phyloP scores from a whole-genome alignment of 1,140 invertebrate species.

The Yoshiicerus persimilis region DNA sequence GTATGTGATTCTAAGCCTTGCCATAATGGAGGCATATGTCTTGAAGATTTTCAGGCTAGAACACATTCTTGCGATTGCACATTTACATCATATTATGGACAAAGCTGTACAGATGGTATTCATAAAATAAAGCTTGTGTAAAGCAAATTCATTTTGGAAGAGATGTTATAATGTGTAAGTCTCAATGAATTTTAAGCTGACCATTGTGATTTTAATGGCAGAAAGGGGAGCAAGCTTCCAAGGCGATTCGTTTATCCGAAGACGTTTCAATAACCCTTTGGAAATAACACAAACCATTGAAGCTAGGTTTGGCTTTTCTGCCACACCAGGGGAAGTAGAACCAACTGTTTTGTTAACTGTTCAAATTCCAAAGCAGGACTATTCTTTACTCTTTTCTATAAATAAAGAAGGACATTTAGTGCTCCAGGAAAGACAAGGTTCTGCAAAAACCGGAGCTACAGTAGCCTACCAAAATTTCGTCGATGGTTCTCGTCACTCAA shows the following conservation, averaged over 20 bases:
- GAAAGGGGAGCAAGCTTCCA: slow-evolving; percentile 86
- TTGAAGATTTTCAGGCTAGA: slow-evolving; percentile 83
- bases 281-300: slow-evolving; percentile 69
- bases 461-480: slow-evolving; percentile 75
- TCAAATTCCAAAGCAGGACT: slow-evolving; percentile 66
- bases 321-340: slow-evolving; percentile 37
- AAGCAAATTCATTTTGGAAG: no score
- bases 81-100: slow-evolving; percentile 82
- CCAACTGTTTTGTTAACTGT: slow-evolving; percentile 47
- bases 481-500: slow-evolving; percentile 78
- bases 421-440: slow-evolving; percentile 80
- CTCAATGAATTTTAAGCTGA: background rate
- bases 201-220: slow-evolving; percentile 47
- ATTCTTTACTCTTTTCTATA: slow-evolving; percentile 77
- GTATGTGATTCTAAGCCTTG: slow-evolving; percentile 84
- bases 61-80: slow-evolving; percentile 84
- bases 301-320: slow-evolving; percentile 67
- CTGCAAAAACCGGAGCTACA: slow-evolving; percentile 65
- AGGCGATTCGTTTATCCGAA: slow-evolving; percentile 76
- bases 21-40: slow-evolving; percentile 70
- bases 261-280: slow-evolving; percentile 66
- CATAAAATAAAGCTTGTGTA: background rate
- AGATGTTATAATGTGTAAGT: no score
- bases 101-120: slow-evolving; percentile 64
- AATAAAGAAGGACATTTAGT: slow-evolving; percentile 78